phyloP scores from a whole-genome alignment of 2,113 vertebrate species.

The Sardina pilchardus region DNA sequence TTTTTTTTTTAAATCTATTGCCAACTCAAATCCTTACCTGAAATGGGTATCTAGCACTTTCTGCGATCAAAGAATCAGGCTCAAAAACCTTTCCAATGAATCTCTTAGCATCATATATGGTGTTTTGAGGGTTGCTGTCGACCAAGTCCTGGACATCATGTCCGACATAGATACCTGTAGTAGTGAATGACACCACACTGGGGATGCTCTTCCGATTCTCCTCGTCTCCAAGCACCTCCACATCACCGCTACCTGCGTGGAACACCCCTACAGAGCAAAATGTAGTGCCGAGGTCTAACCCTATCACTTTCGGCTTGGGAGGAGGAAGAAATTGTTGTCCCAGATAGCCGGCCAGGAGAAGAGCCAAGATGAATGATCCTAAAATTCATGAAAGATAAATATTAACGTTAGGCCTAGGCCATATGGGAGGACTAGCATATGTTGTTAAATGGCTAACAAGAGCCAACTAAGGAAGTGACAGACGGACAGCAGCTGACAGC shows the following conservation, averaged over 20 bases:
- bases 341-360: constrained; percentile 90
- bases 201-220: constrained; percentile 86
- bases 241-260: constrained; percentile 85
- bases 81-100: constrained; percentile 95
- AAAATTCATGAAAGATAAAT: constrained; percentile 37
- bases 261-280: constrained; percentile 95
- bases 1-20: too few species aligned
- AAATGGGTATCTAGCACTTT: constrained; percentile 90
- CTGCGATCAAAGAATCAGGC: constrained; percentile 73
- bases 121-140: constrained; percentile 86
- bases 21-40: constrained; percentile 72
- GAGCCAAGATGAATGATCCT: constrained; percentile 90
- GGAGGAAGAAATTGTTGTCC: constrained; percentile 94
- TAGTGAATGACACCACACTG: constrained; percentile 88
- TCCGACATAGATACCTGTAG: constrained; percentile 72
- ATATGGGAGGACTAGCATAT: background rate
- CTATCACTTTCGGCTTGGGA: constrained; percentile 90
- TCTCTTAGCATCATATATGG: constrained; percentile 93
- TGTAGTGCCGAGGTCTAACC: constrained; percentile 93
- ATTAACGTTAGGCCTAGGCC: too few species aligned
- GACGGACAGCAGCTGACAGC: too few species aligned
- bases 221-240: constrained; percentile 86
- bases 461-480: background rate
- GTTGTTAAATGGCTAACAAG: background rate
- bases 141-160: constrained; percentile 86